phyloP scores from a whole-genome alignment of 2,113 vertebrate species.

The Cephalopholis sonnerati region DNA sequence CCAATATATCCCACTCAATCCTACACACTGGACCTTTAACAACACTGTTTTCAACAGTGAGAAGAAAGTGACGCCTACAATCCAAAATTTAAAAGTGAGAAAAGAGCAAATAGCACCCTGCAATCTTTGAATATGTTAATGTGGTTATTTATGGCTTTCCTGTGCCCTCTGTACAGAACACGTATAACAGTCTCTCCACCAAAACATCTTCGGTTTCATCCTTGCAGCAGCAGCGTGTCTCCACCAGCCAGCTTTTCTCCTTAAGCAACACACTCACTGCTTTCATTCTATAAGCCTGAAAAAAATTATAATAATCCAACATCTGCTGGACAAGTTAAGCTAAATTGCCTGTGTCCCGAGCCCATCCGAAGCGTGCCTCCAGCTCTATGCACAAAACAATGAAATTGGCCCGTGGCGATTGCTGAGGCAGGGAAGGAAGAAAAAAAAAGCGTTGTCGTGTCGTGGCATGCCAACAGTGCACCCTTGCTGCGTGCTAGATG shows the following conservation, averaged over 20 bases:
- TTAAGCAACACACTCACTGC: constrained; percentile 16
- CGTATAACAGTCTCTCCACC: constrained; percentile 4
- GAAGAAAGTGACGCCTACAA: neutral
- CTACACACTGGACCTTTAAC: neutral
- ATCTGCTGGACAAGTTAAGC: constrained; percentile 52
- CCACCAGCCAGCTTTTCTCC: neutral
- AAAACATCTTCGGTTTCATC: constrained; percentile 21
- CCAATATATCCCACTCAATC: too few relatives aligned
- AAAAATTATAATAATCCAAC: constrained; percentile 41
- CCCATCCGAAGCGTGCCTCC: constrained; percentile 39
- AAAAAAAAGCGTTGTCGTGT: constrained; percentile 28
- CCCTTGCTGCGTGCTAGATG: constrained; percentile 81
- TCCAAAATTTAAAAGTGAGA: neutral
- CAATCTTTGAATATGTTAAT: neutral
- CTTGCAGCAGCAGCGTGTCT: constrained; percentile 1
- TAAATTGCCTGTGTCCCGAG: constrained; percentile 49
- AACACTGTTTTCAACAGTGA: neutral
- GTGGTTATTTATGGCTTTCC: neutral
- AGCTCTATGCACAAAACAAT: constrained; percentile 44
- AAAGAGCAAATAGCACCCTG: neutral
- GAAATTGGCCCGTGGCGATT: constrained; percentile 34
- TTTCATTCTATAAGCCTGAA: constrained; percentile 45
- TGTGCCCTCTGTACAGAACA: neutral
- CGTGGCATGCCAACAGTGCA: constrained; percentile 63
- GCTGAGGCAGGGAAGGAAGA: constrained; percentile 15